phyloP scores from a whole-genome alignment of 2,797 vertebrate genomes.

The Alcedo atthis region DNA sequence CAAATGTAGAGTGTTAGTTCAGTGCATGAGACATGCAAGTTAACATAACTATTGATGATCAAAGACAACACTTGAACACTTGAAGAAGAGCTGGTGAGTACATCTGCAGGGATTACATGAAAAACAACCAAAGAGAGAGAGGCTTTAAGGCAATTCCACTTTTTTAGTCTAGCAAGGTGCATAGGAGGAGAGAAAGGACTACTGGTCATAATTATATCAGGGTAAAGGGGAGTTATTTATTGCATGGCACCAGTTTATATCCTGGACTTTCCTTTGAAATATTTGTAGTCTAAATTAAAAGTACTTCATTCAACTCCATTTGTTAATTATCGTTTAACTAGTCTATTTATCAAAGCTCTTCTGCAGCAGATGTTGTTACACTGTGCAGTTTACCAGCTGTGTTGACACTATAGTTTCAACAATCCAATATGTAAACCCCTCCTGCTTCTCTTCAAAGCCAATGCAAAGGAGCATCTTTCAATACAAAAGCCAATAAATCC shows the following conservation, averaged over 20 bases:
- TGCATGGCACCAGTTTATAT: background rate
- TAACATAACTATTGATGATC: background rate
- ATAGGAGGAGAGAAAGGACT: background rate
- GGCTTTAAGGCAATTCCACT: background rate
- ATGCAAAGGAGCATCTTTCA: background rate
- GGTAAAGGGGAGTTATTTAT: background rate
- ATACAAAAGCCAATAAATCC: background rate
- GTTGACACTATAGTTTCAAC: background rate
- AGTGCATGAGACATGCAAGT: background rate
- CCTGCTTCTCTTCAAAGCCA: background rate
- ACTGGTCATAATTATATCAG: background rate
- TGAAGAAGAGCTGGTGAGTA: background rate
- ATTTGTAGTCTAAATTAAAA: background rate
- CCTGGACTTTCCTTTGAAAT: background rate
- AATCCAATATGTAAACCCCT: background rate
- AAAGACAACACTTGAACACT: accelerated
- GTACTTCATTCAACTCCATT: background rate
- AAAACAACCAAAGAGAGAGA: background rate
- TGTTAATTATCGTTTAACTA: background rate
- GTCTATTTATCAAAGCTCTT: background rate
- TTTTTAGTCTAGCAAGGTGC: background rate
- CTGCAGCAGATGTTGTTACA: background rate
- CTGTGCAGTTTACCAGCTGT: background rate
- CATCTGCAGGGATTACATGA: background rate
- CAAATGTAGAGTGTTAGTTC: background rate